Base-by-base conservation (phyloP, 2,888 invertebrate genomes). In the Resseliella maxima region DNA sequence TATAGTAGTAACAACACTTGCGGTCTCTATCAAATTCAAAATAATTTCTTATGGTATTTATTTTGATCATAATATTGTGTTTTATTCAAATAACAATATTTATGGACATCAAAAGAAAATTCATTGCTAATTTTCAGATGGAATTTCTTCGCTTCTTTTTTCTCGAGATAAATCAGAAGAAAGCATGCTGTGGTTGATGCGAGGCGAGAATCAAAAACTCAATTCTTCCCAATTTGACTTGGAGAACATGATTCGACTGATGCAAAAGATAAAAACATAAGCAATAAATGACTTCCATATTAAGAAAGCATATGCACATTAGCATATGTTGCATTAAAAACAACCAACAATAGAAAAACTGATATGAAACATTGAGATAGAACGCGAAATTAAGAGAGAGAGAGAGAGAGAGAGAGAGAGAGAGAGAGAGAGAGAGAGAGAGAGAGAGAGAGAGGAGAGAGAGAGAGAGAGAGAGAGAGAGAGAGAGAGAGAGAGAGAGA, bases 271-370 rank as follows among this genome's bases (percentile, higher is more conserved):
- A 72, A 72, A 59, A 72, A 24, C 72, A 72, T 72, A 72, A 72
- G 31, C 72, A 27, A 72, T 72, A 72, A 72, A 31, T 31, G 72
- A 72, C 72, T 72, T 72, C 31, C 31, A 72, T 31, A 31, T 31
- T 72, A 72, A 72, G 72, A 72, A 72, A 72, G 72, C 72, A 72
- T 35, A 31, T 31, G 31, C 31, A 72, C 72, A 72, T n/a, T n/a
- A n/a, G n/a, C n/a, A n/a, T n/a, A n/a, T n/a, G n/a, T n/a, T n/a
- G n/a, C n/a, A n/a, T n/a, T n/a, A n/a, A n/a, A n/a, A n/a, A n/a
- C n/a, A n/a, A n/a, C n/a, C n/a, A n/a, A n/a, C n/a, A n/a, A n/a
- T n/a, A n/a, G n/a, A n/a, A n/a, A n/a, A n/a, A n/a, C n/a, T n/a
- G n/a, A n/a, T n/a, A n/a, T n/a, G n/a, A n/a, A n/a, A n/a, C n/a